These are phyloP conservation scores for Lophius piscatorius DNA, from an alignment of 2,113 vertebrate genomes.

Conservation along the genomic window DNA sequence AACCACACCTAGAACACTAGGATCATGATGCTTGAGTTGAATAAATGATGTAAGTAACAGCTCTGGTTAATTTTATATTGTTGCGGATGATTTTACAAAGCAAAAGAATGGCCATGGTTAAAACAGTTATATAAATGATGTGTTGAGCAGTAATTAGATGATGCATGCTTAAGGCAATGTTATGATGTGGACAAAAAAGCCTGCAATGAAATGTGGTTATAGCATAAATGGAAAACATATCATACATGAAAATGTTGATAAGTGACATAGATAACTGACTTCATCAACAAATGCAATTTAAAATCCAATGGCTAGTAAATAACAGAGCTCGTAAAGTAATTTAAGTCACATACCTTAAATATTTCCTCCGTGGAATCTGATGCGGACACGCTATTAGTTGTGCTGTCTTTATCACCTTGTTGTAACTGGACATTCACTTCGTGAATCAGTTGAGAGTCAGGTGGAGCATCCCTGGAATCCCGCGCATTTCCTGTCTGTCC, in stretches of 20 bases:
- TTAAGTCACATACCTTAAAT: constrained; percentile 75
- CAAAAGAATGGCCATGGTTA: constrained; percentile 60
- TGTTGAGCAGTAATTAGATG: constrained; percentile 60
- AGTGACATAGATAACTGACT: constrained; percentile 3
- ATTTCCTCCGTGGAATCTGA: constrained; percentile 76
- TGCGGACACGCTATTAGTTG: constrained; percentile 54
- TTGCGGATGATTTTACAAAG: constrained; percentile 49
- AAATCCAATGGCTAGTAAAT: constrained; percentile 3
- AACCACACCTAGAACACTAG: constrained; percentile 37
- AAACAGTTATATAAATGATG: constrained; percentile 58
- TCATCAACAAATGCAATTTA: constrained; percentile 11
- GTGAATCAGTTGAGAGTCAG: constrained; percentile 55
- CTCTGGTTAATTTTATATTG: constrained; percentile 1
- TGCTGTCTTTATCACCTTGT: constrained; percentile 68
- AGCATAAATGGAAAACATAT: constrained; percentile 36
- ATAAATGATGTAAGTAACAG: no score
- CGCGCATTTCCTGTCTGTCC: constrained; percentile 71
- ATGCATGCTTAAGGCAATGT: constrained; percentile 60
- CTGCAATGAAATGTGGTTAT: constrained; percentile 68
- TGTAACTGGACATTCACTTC: constrained; percentile 62
- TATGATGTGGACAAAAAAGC: constrained; percentile 62
- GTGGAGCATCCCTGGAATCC: constrained; percentile 73
- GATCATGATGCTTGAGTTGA: background rate
- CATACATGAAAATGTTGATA: constrained; percentile 22
- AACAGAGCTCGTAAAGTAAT: constrained; percentile 7